Percentiles rank a stretch among this genome's conserved stretches.
These are phyloP conservation scores for Cerceris ruficornis DNA, from an alignment of 2,888 invertebrate genomes.

Conservation along the genomic window DNA sequence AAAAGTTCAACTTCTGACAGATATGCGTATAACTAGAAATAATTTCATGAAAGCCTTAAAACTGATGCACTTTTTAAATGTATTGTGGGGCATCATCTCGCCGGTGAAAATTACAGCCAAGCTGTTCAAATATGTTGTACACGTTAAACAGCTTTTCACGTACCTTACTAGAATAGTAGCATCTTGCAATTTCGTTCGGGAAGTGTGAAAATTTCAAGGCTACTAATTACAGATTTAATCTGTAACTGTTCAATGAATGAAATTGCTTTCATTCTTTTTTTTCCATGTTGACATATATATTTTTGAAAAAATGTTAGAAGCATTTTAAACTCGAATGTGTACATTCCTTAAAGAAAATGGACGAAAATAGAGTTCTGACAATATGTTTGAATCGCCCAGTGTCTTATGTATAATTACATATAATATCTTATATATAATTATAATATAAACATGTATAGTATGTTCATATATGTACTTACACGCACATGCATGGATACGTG, in stretches of 20 bases:
- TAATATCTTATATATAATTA: too few species aligned
- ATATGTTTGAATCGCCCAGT: slow-evolving; percentile 20
- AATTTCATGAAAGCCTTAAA: not conserved
- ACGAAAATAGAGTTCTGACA: not conserved
- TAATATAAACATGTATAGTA: not conserved
- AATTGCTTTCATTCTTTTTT: slow-evolving; percentile 34
- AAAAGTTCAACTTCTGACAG: slow-evolving; percentile 5
- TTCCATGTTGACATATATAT: not conserved
- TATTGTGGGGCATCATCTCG: not conserved
- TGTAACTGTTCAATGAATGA: slow-evolving; percentile 7
- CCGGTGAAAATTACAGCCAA: not conserved
- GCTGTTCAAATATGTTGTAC: not conserved
- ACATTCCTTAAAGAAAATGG: slow-evolving; percentile 37
- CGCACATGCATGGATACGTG: slow-evolving; percentile 1
- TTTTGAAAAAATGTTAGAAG: slow-evolving; percentile 6
- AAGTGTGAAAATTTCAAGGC: not conserved
- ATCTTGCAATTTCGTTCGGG: slow-evolving; percentile 19
- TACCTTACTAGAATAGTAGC: slow-evolving; percentile 9
- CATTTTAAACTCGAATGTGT: slow-evolving; percentile 5
- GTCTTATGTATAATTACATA: not conserved
- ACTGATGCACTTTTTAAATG: not conserved
- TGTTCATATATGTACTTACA: slow-evolving; percentile 19
- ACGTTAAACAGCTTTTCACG: not conserved
- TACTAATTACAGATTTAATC: slow-evolving; percentile 20
- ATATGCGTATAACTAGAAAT: slow-evolving; percentile 3